phyloP scores from a whole-genome alignment of 2,888 invertebrate genomes.

The Ophion obscuratus region DNA sequence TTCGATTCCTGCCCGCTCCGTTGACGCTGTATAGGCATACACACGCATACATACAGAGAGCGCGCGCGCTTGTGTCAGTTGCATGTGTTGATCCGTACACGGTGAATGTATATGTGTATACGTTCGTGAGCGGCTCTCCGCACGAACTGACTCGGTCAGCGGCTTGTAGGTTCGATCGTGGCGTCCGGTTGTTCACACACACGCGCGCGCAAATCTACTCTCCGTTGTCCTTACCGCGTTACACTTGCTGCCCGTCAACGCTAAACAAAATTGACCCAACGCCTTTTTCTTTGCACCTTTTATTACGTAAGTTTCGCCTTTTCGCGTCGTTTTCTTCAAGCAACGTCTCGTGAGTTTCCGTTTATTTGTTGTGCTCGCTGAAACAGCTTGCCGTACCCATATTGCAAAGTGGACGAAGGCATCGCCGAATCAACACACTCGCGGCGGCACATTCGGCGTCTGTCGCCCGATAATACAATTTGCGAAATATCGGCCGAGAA shows the following conservation, averaged over 20 bases:
- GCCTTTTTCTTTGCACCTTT: background rate
- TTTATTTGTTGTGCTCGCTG: conserved; percentile 2
- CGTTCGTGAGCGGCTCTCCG: background rate
- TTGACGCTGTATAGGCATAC: background rate
- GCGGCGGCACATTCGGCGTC: background rate
- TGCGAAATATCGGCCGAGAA: background rate
- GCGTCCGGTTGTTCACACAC: conserved; percentile 34
- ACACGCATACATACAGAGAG: background rate
- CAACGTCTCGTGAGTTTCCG: background rate
- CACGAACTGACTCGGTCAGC: conserved; percentile 2
- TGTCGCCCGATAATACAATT: background rate
- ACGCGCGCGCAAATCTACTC: background rate
- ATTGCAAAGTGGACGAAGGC: conserved; percentile 6
- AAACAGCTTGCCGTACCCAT: background rate
- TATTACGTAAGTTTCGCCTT: conserved; percentile 9
- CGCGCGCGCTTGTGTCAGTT: conserved; percentile 7
- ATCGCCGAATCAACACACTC: background rate
- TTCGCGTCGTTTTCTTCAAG: background rate
- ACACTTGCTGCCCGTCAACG: background rate
- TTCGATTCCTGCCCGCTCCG: conserved; percentile 17
- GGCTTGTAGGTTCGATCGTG: conserved; percentile 15
- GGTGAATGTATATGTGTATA: background rate
- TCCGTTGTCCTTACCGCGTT: background rate
- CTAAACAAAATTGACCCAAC: background rate
- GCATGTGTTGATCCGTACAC: background rate